Percentiles rank a stretch among this genome's conserved stretches.
Conservation (phyloP, 2,888 invertebrate species). For the Ennomos fuscantarius region DNA sequence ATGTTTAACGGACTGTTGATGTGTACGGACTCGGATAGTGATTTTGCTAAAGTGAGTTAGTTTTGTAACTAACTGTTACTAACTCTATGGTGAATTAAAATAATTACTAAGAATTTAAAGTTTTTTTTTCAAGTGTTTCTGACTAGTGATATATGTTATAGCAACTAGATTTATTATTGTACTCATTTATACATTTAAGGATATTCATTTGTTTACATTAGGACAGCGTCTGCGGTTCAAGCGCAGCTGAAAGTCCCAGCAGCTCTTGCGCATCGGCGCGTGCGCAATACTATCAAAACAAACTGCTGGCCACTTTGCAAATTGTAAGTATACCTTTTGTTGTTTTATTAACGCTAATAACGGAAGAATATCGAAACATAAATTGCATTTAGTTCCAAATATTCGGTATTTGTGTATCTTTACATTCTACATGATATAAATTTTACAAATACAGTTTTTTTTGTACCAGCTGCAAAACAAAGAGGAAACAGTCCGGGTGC, state of each 20-base stretch:
- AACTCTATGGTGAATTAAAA: neutral
- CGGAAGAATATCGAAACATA: no score
- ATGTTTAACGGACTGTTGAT: slow-evolving; percentile 77
- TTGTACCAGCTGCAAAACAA: slow-evolving; percentile 64
- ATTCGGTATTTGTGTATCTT: no score
- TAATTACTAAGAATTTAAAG: no score
- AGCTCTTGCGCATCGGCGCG: slow-evolving; percentile 53
- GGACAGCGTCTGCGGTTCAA: slow-evolving; percentile 59
- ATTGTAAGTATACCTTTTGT: slow-evolving; percentile 55
- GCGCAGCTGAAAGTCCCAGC: slow-evolving; percentile 46
- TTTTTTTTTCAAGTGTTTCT: no score
- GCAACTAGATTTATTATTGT: no score
- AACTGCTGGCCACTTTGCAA: slow-evolving; percentile 64
- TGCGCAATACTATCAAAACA: slow-evolving; percentile 58
- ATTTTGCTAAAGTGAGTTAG: slow-evolving; percentile 69
- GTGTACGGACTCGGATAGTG: slow-evolving; percentile 76
- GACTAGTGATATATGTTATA: no score
- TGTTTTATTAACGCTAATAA: neutral
- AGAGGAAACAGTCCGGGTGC: slow-evolving; percentile 73
- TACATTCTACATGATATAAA: no score
- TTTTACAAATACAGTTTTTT: neutral
- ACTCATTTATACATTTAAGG: no score
- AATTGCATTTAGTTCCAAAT: no score
- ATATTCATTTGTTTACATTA: slow-evolving; percentile 30
- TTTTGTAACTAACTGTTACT: neutral